Evolutionary conservation across 2,888 invertebrate species (phyloP).

Genomic region (Troides helena): DNA sequence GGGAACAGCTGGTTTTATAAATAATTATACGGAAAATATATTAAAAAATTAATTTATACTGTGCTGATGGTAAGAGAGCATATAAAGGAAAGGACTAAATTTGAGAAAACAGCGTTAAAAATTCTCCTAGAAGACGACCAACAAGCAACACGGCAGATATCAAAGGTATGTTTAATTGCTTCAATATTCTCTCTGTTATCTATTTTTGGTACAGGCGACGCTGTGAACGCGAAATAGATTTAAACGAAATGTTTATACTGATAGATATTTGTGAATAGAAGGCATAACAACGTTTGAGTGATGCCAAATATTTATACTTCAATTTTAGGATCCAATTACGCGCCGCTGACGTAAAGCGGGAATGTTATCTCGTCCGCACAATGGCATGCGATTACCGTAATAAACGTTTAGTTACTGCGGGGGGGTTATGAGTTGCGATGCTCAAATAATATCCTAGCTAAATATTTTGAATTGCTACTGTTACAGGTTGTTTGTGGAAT

Average conservation of each 20-base stretch:
- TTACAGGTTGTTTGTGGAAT: background rate
- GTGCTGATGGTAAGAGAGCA: no score
- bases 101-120: background rate
- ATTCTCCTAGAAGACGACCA: background rate
- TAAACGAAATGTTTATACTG: background rate
- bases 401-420: slow-evolving; percentile 24
- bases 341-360: slow-evolving; percentile 23
- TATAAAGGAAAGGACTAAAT: no score
- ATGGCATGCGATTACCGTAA: slow-evolving; percentile 29
- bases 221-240: background rate
- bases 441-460: slow-evolving; percentile 12
- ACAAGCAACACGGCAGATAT: background rate
- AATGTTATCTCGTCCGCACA: slow-evolving; percentile 26
- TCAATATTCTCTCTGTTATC: no score
- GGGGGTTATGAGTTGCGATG: slow-evolving; percentile 18
- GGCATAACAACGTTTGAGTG: slow-evolving; percentile 24
- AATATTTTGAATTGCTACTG: slow-evolving; percentile 15
- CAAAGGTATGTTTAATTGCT: background rate
- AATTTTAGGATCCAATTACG: slow-evolving; percentile 30
- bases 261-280: background rate
- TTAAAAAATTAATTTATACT: no score
- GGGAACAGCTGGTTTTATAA: no score
- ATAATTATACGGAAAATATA: no score
- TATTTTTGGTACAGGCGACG: background rate
- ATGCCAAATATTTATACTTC: slow-evolving; percentile 30